Evolutionary conservation across 2,797 vertebrate genomes (phyloP), one percentile per base, ranked within the genome.

Genomic region (Pseudochirops corinnae): DNA sequence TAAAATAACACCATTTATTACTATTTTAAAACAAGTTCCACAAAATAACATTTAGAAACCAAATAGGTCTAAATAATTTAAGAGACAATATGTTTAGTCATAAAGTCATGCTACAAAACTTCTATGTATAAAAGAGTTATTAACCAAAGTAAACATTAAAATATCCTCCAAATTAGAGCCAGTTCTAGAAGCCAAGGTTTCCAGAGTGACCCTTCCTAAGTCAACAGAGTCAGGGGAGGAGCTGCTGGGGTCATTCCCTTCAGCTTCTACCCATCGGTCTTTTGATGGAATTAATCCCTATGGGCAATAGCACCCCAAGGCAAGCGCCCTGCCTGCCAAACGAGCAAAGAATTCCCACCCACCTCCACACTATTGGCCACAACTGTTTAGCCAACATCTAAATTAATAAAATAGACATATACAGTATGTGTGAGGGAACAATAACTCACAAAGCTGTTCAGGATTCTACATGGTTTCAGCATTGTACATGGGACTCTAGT

Each of bases 1-100:
- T 98, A 99, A 99, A 99, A 98, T 98, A 98, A 97, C 9, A 98
- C 96, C 92, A 56, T 98, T 98, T 98, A 98, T 98, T 98, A 97
- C 98, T 97, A 96, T 98, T 98, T 98, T 94, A 97, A 93, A 98
- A 98, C 98, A 98, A 95, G 94, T 98, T 97, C 98, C 98, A 98
- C 98, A 98, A 98, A 98, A 96, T 97, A 98, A 98, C 97, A 97
- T 97, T 98, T 98, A 97, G 94, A 98, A 99, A 98, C 97, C 97
- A 94, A 98, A 95, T 95, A 98, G 92, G 97, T 97, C 98, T 98
- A 98, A 98, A 98, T 98, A 98, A 99, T 97, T 98, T 98, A 97
- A 98, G 98, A 98, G 96, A 98, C 97, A 98, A 97, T 98, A 98
- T 98, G 90, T 97, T 96, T 96, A 98, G 98, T 97, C 98, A 97